A percentile compares a stretch with the other conserved stretches of the same genome.
Evolutionary conservation across 2,113 vertebrate species (phyloP).

Genomic region (Anseranas semipalmata): DNA sequence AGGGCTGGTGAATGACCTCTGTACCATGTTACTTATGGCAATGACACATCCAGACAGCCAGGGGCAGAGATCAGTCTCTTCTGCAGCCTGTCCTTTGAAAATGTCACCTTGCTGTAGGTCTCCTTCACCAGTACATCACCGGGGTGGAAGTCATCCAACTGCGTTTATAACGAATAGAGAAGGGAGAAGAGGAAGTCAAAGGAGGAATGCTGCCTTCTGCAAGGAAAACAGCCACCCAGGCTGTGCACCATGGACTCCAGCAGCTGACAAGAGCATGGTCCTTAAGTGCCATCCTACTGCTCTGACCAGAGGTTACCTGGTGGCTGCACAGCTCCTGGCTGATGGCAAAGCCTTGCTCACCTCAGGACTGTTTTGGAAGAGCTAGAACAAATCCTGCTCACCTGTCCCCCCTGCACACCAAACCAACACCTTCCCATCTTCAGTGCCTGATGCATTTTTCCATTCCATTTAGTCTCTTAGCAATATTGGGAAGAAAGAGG

Average conservation of each 20-base stretch:
- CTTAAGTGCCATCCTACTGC: background rate
- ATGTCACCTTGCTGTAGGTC: fast-evolving
- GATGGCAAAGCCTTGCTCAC: background rate
- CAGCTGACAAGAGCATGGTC: fast-evolving
- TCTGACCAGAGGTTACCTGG: background rate
- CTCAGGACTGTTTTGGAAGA: background rate
- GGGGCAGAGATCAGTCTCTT: background rate
- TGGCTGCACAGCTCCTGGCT: background rate
- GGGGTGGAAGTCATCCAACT: background rate
- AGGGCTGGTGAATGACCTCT: background rate
- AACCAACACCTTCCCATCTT: background rate
- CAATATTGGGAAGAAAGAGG: background rate
- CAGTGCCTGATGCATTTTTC: background rate
- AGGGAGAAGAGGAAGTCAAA: background rate
- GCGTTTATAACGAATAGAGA: background rate
- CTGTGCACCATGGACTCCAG: background rate
- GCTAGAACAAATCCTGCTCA: background rate
- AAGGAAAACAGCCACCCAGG: background rate
- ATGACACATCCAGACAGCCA: background rate
- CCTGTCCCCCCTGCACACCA: background rate
- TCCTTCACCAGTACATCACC: background rate
- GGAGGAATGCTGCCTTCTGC: background rate
- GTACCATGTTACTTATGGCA: background rate
- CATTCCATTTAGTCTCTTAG: background rate
- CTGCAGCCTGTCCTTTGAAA: background rate